phyloP scores from a whole-genome alignment of 1,140 invertebrate genomes.

The Chionoecetes opilio region DNA sequence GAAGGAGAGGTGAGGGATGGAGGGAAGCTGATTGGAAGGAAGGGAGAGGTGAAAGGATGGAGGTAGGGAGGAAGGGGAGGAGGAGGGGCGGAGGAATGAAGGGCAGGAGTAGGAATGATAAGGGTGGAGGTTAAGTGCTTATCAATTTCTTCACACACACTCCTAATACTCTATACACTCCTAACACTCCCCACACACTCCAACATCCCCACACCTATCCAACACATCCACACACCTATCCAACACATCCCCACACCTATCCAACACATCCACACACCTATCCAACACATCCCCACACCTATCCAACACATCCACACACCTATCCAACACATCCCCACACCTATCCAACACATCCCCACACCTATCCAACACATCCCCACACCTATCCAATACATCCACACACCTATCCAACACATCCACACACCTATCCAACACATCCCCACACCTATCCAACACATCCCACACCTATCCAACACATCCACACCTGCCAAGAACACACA shows the following conservation, averaged over 20 bases:
- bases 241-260: no score
- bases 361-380: not conserved
- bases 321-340: no score
- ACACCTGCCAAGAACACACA: not conserved
- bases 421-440: no score
- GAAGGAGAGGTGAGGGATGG: slow-evolving; percentile 15
- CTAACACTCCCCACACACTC: not conserved
- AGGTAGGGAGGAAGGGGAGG: not conserved
- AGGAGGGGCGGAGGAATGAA: not conserved
- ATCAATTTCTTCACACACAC: not conserved
- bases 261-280: not conserved
- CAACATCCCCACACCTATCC: no score
- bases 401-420: no score
- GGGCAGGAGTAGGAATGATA: not conserved
- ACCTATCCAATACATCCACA: not conserved
- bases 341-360: no score
- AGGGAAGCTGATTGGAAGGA: not conserved
- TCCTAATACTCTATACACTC: not conserved
- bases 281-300: no score
- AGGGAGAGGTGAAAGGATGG: slow-evolving; percentile 3
- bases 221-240: no score
- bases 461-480: not conserved
- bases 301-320: not conserved
- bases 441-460: no score
- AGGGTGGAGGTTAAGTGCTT: not conserved